phyloP scores from a whole-genome alignment of 2,888 invertebrate genomes.

The Ophion obscuratus region DNA sequence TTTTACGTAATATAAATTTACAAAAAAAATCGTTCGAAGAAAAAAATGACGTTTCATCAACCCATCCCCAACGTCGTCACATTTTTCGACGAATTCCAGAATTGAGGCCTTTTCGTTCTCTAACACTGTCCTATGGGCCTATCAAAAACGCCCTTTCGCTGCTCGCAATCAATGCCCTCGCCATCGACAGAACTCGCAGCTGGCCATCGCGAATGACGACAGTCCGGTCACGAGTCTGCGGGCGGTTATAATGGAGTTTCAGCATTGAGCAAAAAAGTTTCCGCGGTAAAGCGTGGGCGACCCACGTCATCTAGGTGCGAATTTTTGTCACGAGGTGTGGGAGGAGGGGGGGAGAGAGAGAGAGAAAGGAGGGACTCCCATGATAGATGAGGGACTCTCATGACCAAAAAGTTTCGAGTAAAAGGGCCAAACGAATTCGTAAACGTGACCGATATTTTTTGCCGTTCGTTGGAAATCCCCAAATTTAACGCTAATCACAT shows the following conservation, averaged over 20 bases:
- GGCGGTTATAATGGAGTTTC: conserved; percentile 66
- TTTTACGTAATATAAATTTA: too few relatives aligned
- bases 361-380: background rate
- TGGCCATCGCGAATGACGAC: conserved; percentile 20
- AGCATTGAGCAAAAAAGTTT: conserved; percentile 61
- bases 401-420: conserved; percentile 13
- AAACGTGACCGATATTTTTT: conserved; percentile 9
- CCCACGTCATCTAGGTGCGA: background rate
- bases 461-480: background rate
- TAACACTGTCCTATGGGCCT: conserved; percentile 21
- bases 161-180: conserved; percentile 1
- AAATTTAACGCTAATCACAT: background rate
- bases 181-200: conserved; percentile 37
- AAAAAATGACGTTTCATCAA: too few relatives aligned
- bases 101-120: too few relatives aligned
- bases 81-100: too few relatives aligned
- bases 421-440: conserved; percentile 25
- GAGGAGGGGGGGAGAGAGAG: background rate
- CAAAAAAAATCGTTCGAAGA: too few relatives aligned
- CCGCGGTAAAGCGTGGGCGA: conserved; percentile 26
- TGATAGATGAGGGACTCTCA: background rate
- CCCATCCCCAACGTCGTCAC: too few relatives aligned
- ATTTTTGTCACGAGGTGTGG: background rate
- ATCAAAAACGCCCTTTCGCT: background rate
- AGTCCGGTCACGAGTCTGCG: conserved; percentile 64